phyloP scores from a whole-genome alignment of 1,140 invertebrate genomes.

The Pemphigus obesinymphae region DNA sequence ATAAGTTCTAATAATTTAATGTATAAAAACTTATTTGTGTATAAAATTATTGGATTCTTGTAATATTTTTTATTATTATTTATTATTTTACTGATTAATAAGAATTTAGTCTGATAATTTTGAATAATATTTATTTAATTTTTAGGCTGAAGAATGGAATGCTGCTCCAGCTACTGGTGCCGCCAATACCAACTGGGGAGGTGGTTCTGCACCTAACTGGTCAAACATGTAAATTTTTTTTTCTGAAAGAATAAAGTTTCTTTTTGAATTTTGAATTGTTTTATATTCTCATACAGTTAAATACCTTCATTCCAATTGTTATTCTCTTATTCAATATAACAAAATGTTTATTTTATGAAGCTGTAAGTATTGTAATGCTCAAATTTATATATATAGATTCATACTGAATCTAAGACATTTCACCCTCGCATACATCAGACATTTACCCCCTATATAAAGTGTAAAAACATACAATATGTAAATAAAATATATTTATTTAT shows the following conservation, averaged over 20 bases:
- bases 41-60: too few relatives aligned
- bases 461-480: too few relatives aligned
- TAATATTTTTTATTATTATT: too few relatives aligned
- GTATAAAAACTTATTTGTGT: too few relatives aligned
- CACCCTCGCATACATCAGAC: too few relatives aligned
- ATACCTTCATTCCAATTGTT: neutral
- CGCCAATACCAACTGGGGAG: slow-evolving; percentile 23
- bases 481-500: too few relatives aligned
- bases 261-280: slow-evolving; percentile 21
- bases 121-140: neutral
- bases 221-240: slow-evolving; percentile 29
- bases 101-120: too few relatives aligned
- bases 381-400: too few relatives aligned
- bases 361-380: neutral
- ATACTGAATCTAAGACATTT: too few relatives aligned
- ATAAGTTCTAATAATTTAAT: too few relatives aligned
- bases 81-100: neutral
- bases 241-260: slow-evolving; percentile 18
- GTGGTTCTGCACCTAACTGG: slow-evolving; percentile 37
- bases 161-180: slow-evolving; percentile 13
- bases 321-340: neutral
- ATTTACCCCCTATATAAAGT: too few relatives aligned
- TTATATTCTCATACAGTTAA: neutral
- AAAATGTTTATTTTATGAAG: neutral
- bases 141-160: slow-evolving; percentile 37